phyloP scores from a whole-genome alignment of 2,888 invertebrate species.

The Meandrusa payeni region DNA sequence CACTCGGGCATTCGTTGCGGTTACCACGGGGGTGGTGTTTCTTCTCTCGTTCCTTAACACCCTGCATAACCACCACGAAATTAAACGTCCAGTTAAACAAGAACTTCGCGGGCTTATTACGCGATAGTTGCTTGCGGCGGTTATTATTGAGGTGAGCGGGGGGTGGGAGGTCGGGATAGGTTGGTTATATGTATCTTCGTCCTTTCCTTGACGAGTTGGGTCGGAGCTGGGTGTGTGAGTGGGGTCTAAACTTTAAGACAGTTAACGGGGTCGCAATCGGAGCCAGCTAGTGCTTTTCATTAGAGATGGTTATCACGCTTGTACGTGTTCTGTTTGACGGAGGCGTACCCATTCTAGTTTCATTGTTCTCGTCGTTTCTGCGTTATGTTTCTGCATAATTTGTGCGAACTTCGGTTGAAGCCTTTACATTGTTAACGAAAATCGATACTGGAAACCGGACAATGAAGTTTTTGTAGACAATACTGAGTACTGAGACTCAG shows the following conservation, averaged over 20 bases:
- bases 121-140: constrained; percentile 34
- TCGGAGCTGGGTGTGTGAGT: constrained; percentile 50
- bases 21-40: constrained; percentile 52
- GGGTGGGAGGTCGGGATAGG: constrained; percentile 38
- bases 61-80: constrained; percentile 32
- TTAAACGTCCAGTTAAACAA: constrained; percentile 43
- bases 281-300: constrained; percentile 71
- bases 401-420: not conserved
- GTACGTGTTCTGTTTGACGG: constrained; percentile 66
- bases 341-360: constrained; percentile 49
- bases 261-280: constrained; percentile 77
- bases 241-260: constrained; percentile 73
- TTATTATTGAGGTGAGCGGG: constrained; percentile 32
- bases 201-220: constrained; percentile 57
- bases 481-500: no score
- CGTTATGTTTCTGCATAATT: constrained; percentile 11
- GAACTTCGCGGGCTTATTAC: constrained; percentile 55
- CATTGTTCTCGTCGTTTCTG: constrained; percentile 36
- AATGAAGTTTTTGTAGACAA: no score
- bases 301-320: constrained; percentile 69
- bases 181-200: constrained; percentile 53
- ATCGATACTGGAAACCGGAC: no score
- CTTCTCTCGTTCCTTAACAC: constrained; percentile 73
- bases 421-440: not conserved
- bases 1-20: constrained; percentile 44